Base-by-base conservation (phyloP, 2,888 invertebrate genomes). In the Rambutsinella grinnellia region DNA sequence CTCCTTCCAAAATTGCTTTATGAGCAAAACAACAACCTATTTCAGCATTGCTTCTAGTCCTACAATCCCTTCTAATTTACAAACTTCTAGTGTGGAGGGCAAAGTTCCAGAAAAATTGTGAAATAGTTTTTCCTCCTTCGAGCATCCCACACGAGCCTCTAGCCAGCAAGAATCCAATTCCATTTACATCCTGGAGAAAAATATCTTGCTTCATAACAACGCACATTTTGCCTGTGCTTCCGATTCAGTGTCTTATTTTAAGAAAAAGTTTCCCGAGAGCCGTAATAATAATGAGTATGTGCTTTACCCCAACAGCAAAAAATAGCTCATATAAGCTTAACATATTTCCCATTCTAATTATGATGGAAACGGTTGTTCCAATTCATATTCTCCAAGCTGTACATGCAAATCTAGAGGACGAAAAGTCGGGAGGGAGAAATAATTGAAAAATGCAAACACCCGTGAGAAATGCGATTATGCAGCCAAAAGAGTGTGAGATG, bases 361-460 rank as follows among this genome's bases (percentile, higher is more conserved):
- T 26, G 54, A 26, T 24, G n/a, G n/a, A n/a, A n/a, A n/a, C n/a
- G n/a, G 17, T 15, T 10, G 53, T 53, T 15, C 53, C 15, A n/a
- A n/a, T n/a, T n/a, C n/a, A n/a, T n/a, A n/a, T n/a, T n/a, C n/a
- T n/a, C n/a, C n/a, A n/a, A n/a, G n/a, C n/a, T n/a, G n/a, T n/a
- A n/a, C n/a, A n/a, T n/a, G n/a, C n/a, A n/a, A n/a, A n/a, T n/a
- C n/a, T n/a, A n/a, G n/a, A 36, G 36, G 36, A 36, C 36, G 15
- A 46, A 44, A 36, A 27, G 28, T 17, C 5, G 46, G 46, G 27
- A 62, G 47, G 26, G 57, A 47, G 62, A 70, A 70, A 70, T 70
- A 70, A 70, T 70, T 70, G 70, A 62, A 70, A n/a, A 70, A 70
- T 70, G 70, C 70, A 70, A 70, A 62, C 70, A 70, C 62, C 70